A percentile compares a stretch with the other conserved stretches of the same genome.
Evolutionary conservation across 2,797 vertebrate species (phyloP).

Genomic region (Cuculus canorus): DNA sequence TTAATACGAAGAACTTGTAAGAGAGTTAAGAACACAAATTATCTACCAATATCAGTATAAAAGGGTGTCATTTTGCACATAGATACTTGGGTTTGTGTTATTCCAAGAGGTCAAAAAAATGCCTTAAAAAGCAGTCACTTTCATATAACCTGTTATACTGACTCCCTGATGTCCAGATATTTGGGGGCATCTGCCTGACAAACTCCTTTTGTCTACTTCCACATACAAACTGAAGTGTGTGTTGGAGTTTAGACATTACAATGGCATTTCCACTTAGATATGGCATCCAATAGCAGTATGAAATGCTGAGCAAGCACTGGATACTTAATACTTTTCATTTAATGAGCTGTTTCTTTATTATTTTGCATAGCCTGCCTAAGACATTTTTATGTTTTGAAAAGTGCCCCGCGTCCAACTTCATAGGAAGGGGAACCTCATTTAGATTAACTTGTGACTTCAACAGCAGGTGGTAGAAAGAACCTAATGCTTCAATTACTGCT

Average conservation of each 20-base stretch:
- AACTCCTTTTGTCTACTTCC: slow-evolving; percentile 61
- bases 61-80: neutral
- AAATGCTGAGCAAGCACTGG: slow-evolving; percentile 65
- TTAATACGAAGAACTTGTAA: slow-evolving; percentile 18
- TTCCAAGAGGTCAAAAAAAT: slow-evolving; percentile 45
- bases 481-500: slow-evolving; percentile 82
- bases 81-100: neutral
- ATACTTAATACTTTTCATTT: slow-evolving; percentile 74
- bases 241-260: slow-evolving; percentile 53
- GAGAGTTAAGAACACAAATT: slow-evolving; percentile 34
- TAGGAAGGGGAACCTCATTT: slow-evolving; percentile 80
- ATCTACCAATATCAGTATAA: neutral
- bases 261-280: slow-evolving; percentile 62
- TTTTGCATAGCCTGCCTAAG: slow-evolving; percentile 74
- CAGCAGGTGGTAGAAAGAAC: slow-evolving; percentile 84
- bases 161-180: slow-evolving; percentile 65
- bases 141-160: slow-evolving; percentile 62
- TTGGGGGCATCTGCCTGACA: slow-evolving; percentile 62
- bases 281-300: slow-evolving; percentile 24
- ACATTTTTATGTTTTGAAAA: slow-evolving; percentile 79
- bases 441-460: slow-evolving; percentile 84
- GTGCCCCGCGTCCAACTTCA: slow-evolving; percentile 74
- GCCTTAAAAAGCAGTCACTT: slow-evolving; percentile 43
- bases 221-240: slow-evolving; percentile 51
- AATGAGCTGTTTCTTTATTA: slow-evolving; percentile 82